Conservation (phyloP, 2,113 vertebrate genomes). For the Ptyas mucosa region DNA sequence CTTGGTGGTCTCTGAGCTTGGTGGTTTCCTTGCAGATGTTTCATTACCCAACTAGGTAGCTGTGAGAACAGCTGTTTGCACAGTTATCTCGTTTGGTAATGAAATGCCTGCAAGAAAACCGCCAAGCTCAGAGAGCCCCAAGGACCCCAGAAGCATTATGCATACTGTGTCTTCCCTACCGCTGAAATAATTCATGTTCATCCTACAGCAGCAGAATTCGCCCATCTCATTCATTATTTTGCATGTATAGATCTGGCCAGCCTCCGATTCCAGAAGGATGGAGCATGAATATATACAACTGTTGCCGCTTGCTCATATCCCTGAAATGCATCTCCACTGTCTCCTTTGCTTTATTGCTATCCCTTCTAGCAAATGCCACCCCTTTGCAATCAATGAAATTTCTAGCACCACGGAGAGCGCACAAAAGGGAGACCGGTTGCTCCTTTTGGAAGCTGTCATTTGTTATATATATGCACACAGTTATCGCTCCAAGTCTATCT, state of each 20-base stretch:
- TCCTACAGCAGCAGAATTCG: neutral
- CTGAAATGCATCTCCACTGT: conserved; percentile 2
- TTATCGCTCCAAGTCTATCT: conserved; percentile 5
- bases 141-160: neutral
- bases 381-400: conserved; percentile 5
- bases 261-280: neutral
- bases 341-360: conserved; percentile 4
- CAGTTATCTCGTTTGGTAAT: neutral
- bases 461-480: conserved; percentile 6
- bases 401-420: neutral
- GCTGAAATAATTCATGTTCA: neutral
- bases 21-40: neutral
- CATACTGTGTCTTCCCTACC: neutral
- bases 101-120: neutral
- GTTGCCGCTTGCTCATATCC: neutral
- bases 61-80: neutral
- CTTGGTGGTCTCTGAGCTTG: neutral
- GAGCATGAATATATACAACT: neutral
- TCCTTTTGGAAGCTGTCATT: conserved; percentile 8
- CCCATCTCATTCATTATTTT: neutral
- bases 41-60: neutral
- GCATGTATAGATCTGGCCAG: neutral
- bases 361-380: neutral
- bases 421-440: neutral
- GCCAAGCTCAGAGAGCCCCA: too few relatives aligned